Percentiles rank a stretch among this genome's conserved stretches.
These are phyloP conservation scores for Euphonia xanthogaster DNA, from an alignment of 2,797 vertebrate species.

Conservation along the genomic window DNA sequence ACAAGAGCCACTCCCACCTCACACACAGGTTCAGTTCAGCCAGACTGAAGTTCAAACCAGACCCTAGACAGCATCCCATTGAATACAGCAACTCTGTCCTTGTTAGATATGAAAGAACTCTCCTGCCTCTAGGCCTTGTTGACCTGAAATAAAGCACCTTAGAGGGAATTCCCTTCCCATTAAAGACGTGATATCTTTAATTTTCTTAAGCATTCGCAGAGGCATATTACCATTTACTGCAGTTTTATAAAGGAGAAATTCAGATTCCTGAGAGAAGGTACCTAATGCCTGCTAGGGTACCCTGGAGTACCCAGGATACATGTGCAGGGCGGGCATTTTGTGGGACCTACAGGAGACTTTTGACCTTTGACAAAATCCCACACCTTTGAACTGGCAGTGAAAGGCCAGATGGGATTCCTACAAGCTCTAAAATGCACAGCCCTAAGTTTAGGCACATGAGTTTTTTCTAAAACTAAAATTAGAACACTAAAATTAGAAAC, in stretches of 20 bases:
- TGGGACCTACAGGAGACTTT: background rate
- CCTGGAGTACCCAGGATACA: background rate
- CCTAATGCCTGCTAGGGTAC: background rate
- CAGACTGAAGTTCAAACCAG: background rate
- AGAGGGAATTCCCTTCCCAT: background rate
- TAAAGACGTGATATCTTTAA: background rate
- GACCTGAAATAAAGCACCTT: slow-evolving; percentile 18
- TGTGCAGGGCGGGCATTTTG: background rate
- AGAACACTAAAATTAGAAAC: background rate
- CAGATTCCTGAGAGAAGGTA: background rate
- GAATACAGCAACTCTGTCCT: background rate
- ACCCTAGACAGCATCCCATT: background rate
- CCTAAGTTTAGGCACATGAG: background rate
- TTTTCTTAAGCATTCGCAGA: background rate
- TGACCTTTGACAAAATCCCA: background rate
- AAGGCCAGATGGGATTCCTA: background rate
- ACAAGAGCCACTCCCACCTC: background rate
- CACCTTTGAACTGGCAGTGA: background rate
- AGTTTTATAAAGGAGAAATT: background rate
- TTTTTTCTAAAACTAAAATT: background rate
- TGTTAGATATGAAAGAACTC: background rate
- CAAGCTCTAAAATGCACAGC: background rate
- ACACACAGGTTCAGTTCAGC: background rate
- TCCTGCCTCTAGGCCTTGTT: background rate
- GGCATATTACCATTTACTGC: background rate